Conservation (phyloP, 1,140 invertebrate species). For the Riptortus pedestris region DNA sequence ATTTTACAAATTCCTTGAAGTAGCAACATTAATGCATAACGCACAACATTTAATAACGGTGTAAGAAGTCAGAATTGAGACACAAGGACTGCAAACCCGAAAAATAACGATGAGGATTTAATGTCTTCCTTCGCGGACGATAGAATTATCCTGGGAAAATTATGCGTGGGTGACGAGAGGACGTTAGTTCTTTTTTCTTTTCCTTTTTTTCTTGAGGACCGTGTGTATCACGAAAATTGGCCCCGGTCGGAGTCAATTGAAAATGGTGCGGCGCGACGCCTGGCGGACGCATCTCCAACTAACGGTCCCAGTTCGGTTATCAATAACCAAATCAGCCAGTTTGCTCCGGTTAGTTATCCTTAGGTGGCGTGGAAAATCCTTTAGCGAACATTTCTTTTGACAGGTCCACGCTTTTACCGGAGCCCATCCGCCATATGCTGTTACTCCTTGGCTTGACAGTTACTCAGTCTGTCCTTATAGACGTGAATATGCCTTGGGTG, state of each 20-base stretch:
- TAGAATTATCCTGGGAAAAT: background rate
- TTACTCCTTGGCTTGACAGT: no score
- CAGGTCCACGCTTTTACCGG: no score
- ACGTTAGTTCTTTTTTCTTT: background rate
- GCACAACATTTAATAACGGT: no score
- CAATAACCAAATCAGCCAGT: conserved; percentile 12
- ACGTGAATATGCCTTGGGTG: no score
- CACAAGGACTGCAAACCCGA: no score
- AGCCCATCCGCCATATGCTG: no score
- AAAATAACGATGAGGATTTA: no score
- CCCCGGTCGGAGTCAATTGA: background rate
- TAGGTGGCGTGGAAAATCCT: conserved; percentile 6
- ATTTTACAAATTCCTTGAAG: no score
- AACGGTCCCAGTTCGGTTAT: no score
- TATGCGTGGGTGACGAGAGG: conserved; percentile 7
- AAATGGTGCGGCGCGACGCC: background rate
- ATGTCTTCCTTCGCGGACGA: background rate
- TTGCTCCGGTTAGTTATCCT: background rate
- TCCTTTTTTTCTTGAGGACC: background rate
- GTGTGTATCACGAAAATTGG: background rate
- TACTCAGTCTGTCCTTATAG: no score
- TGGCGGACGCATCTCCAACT: background rate
- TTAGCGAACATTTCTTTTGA: background rate
- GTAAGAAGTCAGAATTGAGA: no score
- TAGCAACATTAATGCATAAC: no score